Evolutionary conservation across 1,140 invertebrate species (phyloP), one percentile per base, ranked within the genome.

Genomic region (Portunus trituberculatus): DNA sequence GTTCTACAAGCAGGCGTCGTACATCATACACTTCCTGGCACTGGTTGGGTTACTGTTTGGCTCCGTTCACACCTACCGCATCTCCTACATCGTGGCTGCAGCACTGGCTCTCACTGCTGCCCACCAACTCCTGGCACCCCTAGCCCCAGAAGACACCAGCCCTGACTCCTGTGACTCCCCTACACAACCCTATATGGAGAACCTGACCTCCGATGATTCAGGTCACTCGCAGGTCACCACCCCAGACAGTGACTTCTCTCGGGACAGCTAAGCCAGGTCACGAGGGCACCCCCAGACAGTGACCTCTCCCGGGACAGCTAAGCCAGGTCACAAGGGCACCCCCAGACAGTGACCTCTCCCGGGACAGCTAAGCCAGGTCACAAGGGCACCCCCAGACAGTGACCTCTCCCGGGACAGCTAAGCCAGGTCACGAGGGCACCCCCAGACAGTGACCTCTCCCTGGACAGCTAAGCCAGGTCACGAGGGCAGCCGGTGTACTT

Each of bases 121-220:
- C 4, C 96, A 96, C 28, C 96, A 96, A 32, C n/a, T 95, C 16
- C 6, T 96, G 20, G 94, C 96, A 45, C 96, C 96, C 20, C 7
- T 32, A 8, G 46, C 67, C 67, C 91, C 96, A n/a, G 10, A 45
- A 4, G 45, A 84, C 1, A 0, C 25, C 0, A n/a, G 25, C 39
- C 83, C 46, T 16, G 45, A 32, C 46, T 12, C 92, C 45, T 83
- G 83, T 16, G 52, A 48, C 28, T 59, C n/a, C 8, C 48, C 46
- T 48, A 87, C 10, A 46, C 82, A 93, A 10, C 82, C 84, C 7
- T 86, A 87, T 48, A 93, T 93, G 92, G 92, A 83, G 46, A 7
- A 87, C 0, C 10, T 93, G 29, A 45, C 46, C 20, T 28, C n/a
- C 12, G 92, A 86, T 28, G 84, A 93, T 46, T 59, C 29, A 31